Percentiles rank a stretch among this genome's conserved stretches.
Evolutionary conservation across 1,140 invertebrate species (phyloP).

Genomic region (Drosophila tani): DNA sequence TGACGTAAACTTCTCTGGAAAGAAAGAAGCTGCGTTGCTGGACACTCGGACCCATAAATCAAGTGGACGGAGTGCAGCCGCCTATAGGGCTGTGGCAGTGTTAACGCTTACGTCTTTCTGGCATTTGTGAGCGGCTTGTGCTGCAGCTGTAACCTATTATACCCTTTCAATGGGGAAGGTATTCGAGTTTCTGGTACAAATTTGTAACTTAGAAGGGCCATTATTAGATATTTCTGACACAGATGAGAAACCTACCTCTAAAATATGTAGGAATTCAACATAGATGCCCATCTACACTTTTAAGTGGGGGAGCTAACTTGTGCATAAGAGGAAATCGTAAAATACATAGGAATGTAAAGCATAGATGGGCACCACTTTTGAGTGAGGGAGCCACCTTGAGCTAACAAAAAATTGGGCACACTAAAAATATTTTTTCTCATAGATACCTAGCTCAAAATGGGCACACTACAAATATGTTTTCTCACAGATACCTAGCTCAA

Average conservation of each 20-base stretch:
- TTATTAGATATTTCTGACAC: too few species aligned
- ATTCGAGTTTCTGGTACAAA: neutral
- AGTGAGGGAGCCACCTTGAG: neutral
- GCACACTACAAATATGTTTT: too few species aligned
- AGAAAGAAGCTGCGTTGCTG: conserved; percentile 33
- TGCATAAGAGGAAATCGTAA: too few species aligned
- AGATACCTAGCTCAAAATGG: too few species aligned
- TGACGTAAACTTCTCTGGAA: conserved; percentile 42
- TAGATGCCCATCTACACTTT: neutral
- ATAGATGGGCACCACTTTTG: neutral
- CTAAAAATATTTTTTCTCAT: too few species aligned
- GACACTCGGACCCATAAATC: conserved; percentile 31
- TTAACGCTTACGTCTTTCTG: conserved; percentile 44
- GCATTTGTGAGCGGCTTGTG: conserved; percentile 48
- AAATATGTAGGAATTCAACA: too few species aligned
- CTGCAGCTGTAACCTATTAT: conserved; percentile 36
- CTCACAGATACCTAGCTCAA: too few species aligned
- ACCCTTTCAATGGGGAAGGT: neutral
- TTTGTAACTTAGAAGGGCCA: neutral
- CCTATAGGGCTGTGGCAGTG: conserved; percentile 33
- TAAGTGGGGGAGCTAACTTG: neutral
- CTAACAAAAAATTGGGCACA: neutral
- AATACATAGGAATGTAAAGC: neutral
- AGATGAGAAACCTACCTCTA: neutral
- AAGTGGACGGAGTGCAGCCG: conserved; percentile 24